phyloP scores from a whole-genome alignment of 2,888 invertebrate species.

The Drosophila demipolita region DNA sequence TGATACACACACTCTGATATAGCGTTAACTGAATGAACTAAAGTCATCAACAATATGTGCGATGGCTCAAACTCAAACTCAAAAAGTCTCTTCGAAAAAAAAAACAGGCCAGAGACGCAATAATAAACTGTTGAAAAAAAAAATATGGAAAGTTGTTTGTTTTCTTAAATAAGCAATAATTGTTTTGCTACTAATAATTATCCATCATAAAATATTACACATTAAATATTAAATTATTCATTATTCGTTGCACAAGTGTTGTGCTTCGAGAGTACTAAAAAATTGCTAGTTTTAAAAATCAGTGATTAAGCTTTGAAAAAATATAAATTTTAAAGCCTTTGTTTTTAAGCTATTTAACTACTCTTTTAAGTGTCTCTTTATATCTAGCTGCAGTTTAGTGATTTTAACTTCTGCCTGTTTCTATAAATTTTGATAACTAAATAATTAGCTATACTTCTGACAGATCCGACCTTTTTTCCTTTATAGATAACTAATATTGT shows the following conservation, averaged over 20 bases:
- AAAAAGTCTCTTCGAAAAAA: constrained; percentile 21
- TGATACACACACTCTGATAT: constrained; percentile 47
- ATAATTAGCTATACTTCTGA: not conserved
- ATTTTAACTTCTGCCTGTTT: not conserved
- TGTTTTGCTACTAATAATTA: not conserved
- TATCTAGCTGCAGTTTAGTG: not conserved
- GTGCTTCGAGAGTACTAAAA: not conserved
- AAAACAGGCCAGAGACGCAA: constrained; percentile 25
- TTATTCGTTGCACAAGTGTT: not conserved
- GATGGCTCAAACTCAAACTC: constrained; percentile 35
- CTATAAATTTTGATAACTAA: not conserved
- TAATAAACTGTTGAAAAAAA: constrained; percentile 44
- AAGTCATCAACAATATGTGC: constrained; percentile 26
- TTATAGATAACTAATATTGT: not conserved
- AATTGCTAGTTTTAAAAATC: not conserved
- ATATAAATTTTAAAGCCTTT: not conserved
- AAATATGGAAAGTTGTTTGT: constrained; percentile 7
- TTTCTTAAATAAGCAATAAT: constrained; percentile 12
- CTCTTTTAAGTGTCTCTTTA: not conserved
- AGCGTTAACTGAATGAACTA: constrained; percentile 18
- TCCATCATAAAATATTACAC: not conserved
- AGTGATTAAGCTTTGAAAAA: not conserved
- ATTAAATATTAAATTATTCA: not conserved
- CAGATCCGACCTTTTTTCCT: not conserved
- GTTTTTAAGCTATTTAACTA: not conserved